Conservation (phyloP, 1,140 invertebrate species). For the Drosophila eugracilis region DNA sequence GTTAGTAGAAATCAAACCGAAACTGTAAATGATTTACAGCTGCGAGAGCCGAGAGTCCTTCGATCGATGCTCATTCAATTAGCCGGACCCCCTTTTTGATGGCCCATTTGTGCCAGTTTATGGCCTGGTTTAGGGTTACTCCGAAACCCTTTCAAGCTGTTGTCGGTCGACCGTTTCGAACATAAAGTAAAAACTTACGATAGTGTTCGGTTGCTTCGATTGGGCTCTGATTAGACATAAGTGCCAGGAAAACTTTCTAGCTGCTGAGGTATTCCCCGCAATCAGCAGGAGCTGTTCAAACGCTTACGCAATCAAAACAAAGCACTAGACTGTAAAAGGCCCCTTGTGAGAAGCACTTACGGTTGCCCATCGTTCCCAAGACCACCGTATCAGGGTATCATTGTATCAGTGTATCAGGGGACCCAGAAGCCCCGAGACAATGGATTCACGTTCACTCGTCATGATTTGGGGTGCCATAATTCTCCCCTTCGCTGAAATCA, state of each 20-base stretch:
- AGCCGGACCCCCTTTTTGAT: constrained; percentile 38
- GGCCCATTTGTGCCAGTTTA: constrained; percentile 48
- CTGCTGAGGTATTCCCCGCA: constrained; percentile 29
- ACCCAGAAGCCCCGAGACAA: constrained; percentile 21
- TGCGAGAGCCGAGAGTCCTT: constrained; percentile 14
- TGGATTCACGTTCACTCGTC: constrained; percentile 33
- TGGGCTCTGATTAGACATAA: constrained; percentile 57
- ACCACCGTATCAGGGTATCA: neutral
- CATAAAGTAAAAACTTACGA: constrained; percentile 27
- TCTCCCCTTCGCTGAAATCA: constrained; percentile 36
- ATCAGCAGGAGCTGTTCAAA: constrained; percentile 14
- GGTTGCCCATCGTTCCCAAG: constrained; percentile 1
- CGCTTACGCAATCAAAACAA: constrained; percentile 45
- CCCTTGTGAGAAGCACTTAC: neutral
- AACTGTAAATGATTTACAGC: constrained; percentile 71
- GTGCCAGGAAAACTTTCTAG: constrained; percentile 50
- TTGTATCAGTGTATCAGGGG: constrained; percentile 3
- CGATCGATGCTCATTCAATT: constrained; percentile 50
- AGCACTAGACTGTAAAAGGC: constrained; percentile 26
- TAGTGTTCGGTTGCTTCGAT: constrained; percentile 43
- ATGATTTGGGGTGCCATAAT: constrained; percentile 31
- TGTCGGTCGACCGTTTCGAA: constrained; percentile 16
- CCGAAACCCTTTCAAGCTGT: constrained; percentile 35
- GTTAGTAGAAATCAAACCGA: constrained; percentile 55
- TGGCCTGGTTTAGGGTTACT: constrained; percentile 23